These are phyloP conservation scores for Pangasius krempfi DNA, from an alignment of 2,797 vertebrate species.

Conservation along the genomic window DNA sequence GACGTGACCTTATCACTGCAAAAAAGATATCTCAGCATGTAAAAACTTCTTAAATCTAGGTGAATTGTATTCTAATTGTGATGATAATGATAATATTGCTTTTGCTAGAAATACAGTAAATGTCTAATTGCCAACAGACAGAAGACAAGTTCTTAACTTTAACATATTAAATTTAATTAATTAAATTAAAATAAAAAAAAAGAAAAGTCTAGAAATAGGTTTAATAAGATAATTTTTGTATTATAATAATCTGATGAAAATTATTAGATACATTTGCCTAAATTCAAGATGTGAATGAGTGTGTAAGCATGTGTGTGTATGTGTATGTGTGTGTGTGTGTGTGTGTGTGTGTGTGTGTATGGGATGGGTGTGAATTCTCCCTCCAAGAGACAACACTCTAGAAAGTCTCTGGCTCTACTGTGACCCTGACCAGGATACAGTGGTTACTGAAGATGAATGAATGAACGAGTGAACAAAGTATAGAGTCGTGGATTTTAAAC, in stretches of 20 bases:
- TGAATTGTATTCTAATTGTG: neutral
- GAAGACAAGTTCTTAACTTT: neutral
- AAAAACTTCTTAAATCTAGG: neutral
- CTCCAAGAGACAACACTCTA: neutral
- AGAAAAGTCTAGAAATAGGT: neutral
- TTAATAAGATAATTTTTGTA: neutral
- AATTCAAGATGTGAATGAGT: neutral
- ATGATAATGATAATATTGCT: neutral
- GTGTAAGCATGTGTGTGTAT: no score
- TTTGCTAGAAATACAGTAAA: constrained; percentile 4
- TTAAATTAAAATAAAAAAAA: neutral
- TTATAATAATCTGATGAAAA: neutral
- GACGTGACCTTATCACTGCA: neutral
- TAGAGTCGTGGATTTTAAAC: neutral
- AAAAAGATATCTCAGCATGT: neutral
- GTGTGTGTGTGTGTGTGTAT: no score
- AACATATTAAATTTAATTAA: no score
- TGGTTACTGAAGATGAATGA: neutral
- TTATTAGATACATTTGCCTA: neutral
- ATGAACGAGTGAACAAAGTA: neutral
- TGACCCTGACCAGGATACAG: neutral
- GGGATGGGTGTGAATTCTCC: no score
- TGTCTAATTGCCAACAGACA: neutral
- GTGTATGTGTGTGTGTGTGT: no score
- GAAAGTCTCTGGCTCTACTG: neutral